phyloP scores from a whole-genome alignment of 1,140 invertebrate species.

The Tribolium madens region DNA sequence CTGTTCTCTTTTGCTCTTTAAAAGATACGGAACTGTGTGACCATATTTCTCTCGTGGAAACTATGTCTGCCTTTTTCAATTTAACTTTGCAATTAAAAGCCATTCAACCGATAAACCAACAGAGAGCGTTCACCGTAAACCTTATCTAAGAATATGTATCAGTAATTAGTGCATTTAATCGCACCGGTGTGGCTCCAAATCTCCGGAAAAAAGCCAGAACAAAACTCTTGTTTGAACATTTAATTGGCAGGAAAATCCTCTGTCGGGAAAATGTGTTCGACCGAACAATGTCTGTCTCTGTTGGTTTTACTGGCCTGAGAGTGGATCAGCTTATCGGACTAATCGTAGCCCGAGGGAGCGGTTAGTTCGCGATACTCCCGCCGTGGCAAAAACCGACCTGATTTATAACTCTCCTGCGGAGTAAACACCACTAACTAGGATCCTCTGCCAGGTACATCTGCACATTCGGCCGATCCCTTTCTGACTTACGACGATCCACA shows the following conservation, averaged over 20 bases:
- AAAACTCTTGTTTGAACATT: slow-evolving; percentile 32
- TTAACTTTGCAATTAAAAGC: slow-evolving; percentile 4
- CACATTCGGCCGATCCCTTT: background rate
- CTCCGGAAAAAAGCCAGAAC: slow-evolving; percentile 22
- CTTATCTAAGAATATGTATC: slow-evolving; percentile 25
- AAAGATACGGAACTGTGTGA: background rate
- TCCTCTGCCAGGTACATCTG: slow-evolving; percentile 39
- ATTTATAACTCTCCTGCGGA: slow-evolving; percentile 60
- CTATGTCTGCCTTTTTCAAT: background rate
- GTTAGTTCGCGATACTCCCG: slow-evolving; percentile 60
- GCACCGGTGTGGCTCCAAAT: slow-evolving; percentile 7
- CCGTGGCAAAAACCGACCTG: slow-evolving; percentile 57
- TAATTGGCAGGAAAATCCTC: slow-evolving; percentile 42
- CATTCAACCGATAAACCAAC: slow-evolving; percentile 1
- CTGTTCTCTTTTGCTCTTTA: too few relatives aligned
- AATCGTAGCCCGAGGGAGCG: slow-evolving; percentile 60
- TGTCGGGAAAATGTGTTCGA: slow-evolving; percentile 22
- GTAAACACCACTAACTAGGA: slow-evolving; percentile 56
- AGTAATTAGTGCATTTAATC: slow-evolving; percentile 31
- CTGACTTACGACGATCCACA: background rate
- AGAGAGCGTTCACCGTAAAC: background rate
- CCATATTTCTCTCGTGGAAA: background rate
- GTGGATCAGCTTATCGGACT: slow-evolving; percentile 59
- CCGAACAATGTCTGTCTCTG: slow-evolving; percentile 41
- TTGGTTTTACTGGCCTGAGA: slow-evolving; percentile 38